Evolutionary conservation across 2,888 invertebrate genomes (phyloP), one percentile per base, ranked within the genome.

Genomic region (Dichetophora obliterata): DNA sequence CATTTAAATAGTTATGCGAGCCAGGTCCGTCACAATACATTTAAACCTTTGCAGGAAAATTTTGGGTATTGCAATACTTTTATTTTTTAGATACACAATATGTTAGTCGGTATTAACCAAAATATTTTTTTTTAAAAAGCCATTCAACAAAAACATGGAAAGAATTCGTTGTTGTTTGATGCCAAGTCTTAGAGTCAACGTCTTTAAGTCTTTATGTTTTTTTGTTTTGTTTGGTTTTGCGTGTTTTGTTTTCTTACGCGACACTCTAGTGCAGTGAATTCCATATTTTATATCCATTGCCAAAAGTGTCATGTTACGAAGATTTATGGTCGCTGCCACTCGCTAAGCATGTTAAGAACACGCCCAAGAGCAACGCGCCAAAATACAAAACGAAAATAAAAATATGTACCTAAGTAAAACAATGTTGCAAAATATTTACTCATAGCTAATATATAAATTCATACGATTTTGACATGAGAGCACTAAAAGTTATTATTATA

Each of bases 221-320:
- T 79, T 71, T 31, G 5, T 31, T 31, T 27, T 80, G n/a, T 76
- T 22, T 81, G 78, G 16, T 77, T 37, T 14, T 66, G 77, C 74
- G 79, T 27, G 81, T 76, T 71, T 79, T 78, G 79, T 77, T 77
- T 80, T 79, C 66, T 68, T 76, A 77, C 85, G 85, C 87, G 85
- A 86, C 87, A 86, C 43, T 43, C 43, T 85, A 85, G 85, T 85
- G 83, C 83, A 81, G 79, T 82, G 83, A 82, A 84, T 85, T 82
- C 85, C 87, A 88, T 88, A 88, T 87, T 86, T 88, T 88, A 87
- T 86, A 85, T 86, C 84, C 86, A 87, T 87, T 88, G 88, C 88
- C 88, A 88, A 88, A 88, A 88, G 88, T 88, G 88, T 88, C 88
- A 88, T 88, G 88, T 88, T 88, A 85, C 87, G 84, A 84, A 86